Base-by-base conservation (phyloP, 2,113 vertebrate species). In the Otis tarda region DNA sequence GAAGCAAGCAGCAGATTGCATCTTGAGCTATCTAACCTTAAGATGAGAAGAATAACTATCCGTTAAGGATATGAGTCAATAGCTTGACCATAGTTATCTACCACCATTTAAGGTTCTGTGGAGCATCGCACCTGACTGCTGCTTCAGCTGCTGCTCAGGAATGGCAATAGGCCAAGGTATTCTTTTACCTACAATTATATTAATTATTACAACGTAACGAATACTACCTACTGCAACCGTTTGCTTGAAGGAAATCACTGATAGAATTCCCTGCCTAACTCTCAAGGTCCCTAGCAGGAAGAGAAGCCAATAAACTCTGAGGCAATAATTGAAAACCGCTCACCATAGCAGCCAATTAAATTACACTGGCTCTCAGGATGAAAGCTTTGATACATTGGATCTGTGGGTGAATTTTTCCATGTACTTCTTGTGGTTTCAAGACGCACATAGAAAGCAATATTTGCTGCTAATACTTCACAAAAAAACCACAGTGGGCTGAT, bases 261-360 rank as follows among this genome's bases (percentile, higher is more conserved):
- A 56, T 8, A 83, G 65, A 90, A 83, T 75, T 78, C 59, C 20
- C 57, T 77, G 30, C 21, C 59, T 68, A 47, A 77, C 30, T 90
- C n/a, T 89, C 80, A 95, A 92, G 76, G 88, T 84, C 49, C 31
- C 35, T 49, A 78, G 10, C 14, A 41, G 61, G 35, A 61, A 76
- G 88, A 75, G 10, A 68, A 90, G 77, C 49, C 89, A 89, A 89
- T 94, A 94, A 92, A 95, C 89, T 84, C 76, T 47, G 41, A 93
- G n/a, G 52, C 11, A 88, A 74, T 96, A 88, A 94, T 70, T 95
- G 93, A 83, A 93, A 96, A 89, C 65, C 81, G 43, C 49, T 65
- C 70, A 94, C 73, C 73, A 86, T 83, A 91, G 73, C 90, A 92
- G 77, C 88, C 85, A 89, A 88, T 89, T 94, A 74, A 92, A 87